phyloP scores from a whole-genome alignment of 2,113 vertebrate genomes.

The Tricholaema leucomelas region DNA sequence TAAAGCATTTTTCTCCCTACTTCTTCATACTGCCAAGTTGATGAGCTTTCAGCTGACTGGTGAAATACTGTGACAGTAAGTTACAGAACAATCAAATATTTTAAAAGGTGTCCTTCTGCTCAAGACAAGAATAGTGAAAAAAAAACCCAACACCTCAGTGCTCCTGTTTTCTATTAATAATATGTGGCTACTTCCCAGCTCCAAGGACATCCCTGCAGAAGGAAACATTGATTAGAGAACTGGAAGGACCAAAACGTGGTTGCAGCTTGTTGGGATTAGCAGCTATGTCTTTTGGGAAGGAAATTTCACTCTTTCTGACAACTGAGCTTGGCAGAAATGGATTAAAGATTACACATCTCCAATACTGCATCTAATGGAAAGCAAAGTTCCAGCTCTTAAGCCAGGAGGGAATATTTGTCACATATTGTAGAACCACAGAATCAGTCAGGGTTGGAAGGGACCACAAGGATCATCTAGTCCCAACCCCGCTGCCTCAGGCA shows the following conservation, averaged over 20 bases:
- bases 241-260: background rate
- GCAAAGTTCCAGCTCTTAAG: constrained; percentile 7
- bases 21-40: background rate
- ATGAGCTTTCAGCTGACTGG: background rate
- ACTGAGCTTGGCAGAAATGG: background rate
- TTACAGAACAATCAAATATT: background rate
- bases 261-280: background rate
- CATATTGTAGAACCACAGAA: too few species aligned
- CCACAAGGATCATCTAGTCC: too few species aligned
- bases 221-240: background rate
- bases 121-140: background rate
- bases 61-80: background rate
- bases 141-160: background rate
- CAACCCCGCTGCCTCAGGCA: too few species aligned
- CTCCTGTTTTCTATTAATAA: background rate
- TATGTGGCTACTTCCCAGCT: background rate
- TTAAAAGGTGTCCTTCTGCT: background rate
- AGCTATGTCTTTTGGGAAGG: background rate
- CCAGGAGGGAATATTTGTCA: background rate
- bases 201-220: background rate
- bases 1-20: background rate
- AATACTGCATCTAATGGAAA: background rate
- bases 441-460: too few species aligned
- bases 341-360: constrained; percentile 55
- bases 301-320: constrained; percentile 40